Conservation (phyloP, 2,113 vertebrate species). For the Menura novaehollandiae region DNA sequence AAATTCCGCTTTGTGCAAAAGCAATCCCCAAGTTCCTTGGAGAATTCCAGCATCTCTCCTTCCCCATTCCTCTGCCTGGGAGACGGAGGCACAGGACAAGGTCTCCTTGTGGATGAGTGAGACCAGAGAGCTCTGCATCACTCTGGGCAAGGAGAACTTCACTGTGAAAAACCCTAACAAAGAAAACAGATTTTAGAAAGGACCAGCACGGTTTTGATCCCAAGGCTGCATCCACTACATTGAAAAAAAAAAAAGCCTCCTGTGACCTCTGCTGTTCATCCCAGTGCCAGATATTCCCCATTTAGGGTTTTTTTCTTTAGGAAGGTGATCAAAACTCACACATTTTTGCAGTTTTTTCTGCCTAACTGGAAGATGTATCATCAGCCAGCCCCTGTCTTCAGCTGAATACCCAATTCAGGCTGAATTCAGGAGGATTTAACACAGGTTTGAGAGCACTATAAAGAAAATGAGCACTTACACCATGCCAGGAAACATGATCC, state of each 20-base stretch:
- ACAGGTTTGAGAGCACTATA: not conserved
- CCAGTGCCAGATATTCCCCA: not conserved
- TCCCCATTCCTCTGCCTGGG: not conserved
- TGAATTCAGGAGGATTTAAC: constrained; percentile 1
- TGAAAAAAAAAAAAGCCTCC: accelerated
- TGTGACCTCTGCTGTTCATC: not conserved
- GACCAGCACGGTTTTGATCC: not conserved
- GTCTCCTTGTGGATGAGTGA: not conserved
- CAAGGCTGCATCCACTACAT: not conserved
- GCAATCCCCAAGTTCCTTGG: accelerated
- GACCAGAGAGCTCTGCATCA: accelerated
- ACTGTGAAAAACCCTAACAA: accelerated
- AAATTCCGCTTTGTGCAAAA: not conserved
- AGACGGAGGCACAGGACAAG: not conserved
- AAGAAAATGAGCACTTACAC: not conserved
- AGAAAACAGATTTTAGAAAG: not conserved
- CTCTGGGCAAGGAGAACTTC: not conserved
- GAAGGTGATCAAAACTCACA: not conserved
- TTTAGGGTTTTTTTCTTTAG: accelerated
- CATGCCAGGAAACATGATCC: not conserved
- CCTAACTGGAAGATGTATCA: not conserved
- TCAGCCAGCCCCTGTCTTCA: not conserved
- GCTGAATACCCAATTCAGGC: not conserved
- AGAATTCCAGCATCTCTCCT: not conserved
- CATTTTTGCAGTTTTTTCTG: not conserved